phyloP scores from a whole-genome alignment of 2,113 vertebrate species.

The Charina bottae region DNA sequence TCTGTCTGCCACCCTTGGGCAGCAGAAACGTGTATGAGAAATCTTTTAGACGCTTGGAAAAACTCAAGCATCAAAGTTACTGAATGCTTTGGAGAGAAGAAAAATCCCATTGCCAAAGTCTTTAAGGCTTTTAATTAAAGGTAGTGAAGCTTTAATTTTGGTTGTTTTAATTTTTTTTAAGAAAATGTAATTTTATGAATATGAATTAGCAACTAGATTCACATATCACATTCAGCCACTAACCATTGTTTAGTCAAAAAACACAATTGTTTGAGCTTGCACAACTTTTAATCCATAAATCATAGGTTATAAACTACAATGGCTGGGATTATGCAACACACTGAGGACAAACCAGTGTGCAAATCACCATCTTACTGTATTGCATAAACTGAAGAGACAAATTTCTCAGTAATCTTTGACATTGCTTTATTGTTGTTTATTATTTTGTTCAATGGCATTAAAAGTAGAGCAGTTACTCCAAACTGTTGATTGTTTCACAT shows the following conservation, averaged over 20 bases:
- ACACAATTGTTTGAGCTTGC: no score
- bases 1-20: neutral
- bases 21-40: neutral
- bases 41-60: neutral
- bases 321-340: no score
- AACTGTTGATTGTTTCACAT: neutral
- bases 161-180: neutral
- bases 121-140: neutral
- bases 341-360: no score
- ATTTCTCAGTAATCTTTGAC: neutral
- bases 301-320: no score
- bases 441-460: neutral
- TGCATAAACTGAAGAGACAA: neutral
- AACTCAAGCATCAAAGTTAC: neutral
- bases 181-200: neutral
- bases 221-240: no score
- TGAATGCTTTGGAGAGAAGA: neutral
- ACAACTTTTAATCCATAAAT: no score
- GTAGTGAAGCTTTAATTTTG: neutral
- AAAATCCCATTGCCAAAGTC: neutral
- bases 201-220: no score
- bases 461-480: neutral
- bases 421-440: neutral
- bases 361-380: neutral
- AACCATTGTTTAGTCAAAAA: no score